Evolutionary conservation across 2,888 invertebrate species (phyloP), one percentile per base, ranked within the genome.

Genomic region (Opisthograptis luteolata): DNA sequence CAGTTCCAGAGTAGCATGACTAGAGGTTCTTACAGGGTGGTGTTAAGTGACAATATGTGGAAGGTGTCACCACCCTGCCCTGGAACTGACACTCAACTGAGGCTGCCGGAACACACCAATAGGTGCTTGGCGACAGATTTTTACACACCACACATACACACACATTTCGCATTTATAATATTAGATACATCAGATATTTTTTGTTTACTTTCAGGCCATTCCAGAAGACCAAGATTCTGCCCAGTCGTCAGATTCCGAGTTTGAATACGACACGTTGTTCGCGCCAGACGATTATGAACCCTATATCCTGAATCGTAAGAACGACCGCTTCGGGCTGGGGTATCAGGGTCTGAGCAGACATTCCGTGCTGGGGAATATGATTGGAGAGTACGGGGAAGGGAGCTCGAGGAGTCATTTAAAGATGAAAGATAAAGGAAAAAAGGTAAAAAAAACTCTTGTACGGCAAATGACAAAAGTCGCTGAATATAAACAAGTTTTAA

Each of bases 231-330:
- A 47, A 9, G 60, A 68, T n/a, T 64, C 79, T 0, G 70, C 64
- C 0, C 58, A 67, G 37, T 76, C 79, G 19, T 81, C 85, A 0
- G 90, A 87, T 9, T 92, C 92, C 0, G 91, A 93, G 44, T 89
- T 92, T 22, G 92, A 91, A 49, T 90, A 91, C 12, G 91, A 92
- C 2, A 87, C 94, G 0, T 91, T 94, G 4, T 93, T 95, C 77
- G 95, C 96, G 24, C 96, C 97, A 8, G 94, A 95, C 72, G 97
- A 98, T 73, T 95, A 95, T 72, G 95, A 95, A 62, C 92, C 94
- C 1, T 94, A 94, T 66, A 84, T 94, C 12, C 91, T 93, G 42
- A 88, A 90, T 19, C 94, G 95, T 22, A 99, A 99, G 85, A 93
- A 92, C 59, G 96, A 99, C 76, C 93, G 92, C 6, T 96, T 96